A percentile compares a stretch with the other conserved stretches of the same genome.
Conservation (phyloP, 35 echinoderm and acorn worm genomes). For the Strongylocentrotus purpuratus region DNA sequence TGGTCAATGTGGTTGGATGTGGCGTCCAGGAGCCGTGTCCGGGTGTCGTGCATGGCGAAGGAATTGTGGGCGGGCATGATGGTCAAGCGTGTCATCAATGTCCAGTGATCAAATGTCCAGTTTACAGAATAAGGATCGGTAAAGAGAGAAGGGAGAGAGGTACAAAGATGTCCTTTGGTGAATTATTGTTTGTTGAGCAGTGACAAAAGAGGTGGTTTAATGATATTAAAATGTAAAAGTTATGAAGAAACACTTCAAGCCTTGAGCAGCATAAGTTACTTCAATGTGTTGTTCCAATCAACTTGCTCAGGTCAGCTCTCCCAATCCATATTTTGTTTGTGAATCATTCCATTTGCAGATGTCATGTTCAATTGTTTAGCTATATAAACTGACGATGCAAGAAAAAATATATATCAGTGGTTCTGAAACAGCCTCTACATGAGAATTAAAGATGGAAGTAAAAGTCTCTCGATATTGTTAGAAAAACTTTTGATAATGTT, state of each 20-base stretch:
- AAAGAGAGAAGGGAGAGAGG: not conserved
- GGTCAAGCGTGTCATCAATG: not conserved
- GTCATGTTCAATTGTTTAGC: not conserved
- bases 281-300: not conserved
- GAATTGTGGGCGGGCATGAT: constrained; percentile 37
- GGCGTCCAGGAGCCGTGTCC: constrained; percentile 36
- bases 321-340: not conserved
- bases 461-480: no score
- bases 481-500: no score
- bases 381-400: no score
- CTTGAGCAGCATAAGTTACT: not conserved
- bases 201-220: not conserved
- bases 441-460: no score
- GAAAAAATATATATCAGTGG: no score
- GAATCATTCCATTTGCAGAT: not conserved
- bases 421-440: no score
- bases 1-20: constrained; percentile 37
- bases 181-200: not conserved
- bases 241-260: not conserved
- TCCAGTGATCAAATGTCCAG: not conserved
- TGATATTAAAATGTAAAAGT: no score
- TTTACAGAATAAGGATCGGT: not conserved
- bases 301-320: not conserved
- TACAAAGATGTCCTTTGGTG: not conserved
- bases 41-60: constrained; percentile 42